Evolutionary conservation across 1,140 invertebrate genomes (phyloP), one percentile per base, ranked within the genome.

Genomic region (Drosophila novamexicana): DNA sequence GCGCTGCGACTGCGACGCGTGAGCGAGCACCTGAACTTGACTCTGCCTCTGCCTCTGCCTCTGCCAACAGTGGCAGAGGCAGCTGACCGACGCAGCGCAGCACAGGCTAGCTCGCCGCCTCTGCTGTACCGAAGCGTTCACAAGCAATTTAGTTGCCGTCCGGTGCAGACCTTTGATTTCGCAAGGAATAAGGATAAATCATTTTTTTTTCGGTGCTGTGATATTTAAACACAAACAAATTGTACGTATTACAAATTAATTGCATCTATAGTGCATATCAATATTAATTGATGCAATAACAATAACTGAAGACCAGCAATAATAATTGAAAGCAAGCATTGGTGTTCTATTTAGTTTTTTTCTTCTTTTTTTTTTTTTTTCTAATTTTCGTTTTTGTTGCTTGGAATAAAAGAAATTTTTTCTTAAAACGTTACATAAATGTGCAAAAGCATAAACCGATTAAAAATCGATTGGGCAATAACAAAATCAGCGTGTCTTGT

Each of bases 141-240:
- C 82, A 89, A 91, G 84, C 90, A 81, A 83, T 91, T 89, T 59
- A 91, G 77, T 91, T 80, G 90, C 83, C 81, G 84, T 83, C 71
- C 90, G 90, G 90, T 91, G 62, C 86, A 91, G 90, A 91, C 90
- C 77, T 90, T 85, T 82, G 74, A 63, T 74, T 85, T 78, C 74
- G 64, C 65, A 79, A 74, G 83, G 84, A 90, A 81, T 89, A 89
- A 90, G 77, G 85, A 89, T 89, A 84, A 89, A 70, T 78, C 6
- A 66, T 64, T 88, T 90, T 85, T 91, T 90, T 91, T 82, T 91
- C 90, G 81, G 83, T 90, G 81, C 90, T 91, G 90, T 91, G 90
- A 91, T 91, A 91, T 86, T 67, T 73, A 69, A 82, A 85, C 81
- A 81, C 69, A 90, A 79, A 75, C 74, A 90, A 79, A 91, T 91